Percentiles rank a stretch among this genome's conserved stretches.
Conservation (phyloP, 2,113 vertebrate species). For the Apodemus speciosus region DNA sequence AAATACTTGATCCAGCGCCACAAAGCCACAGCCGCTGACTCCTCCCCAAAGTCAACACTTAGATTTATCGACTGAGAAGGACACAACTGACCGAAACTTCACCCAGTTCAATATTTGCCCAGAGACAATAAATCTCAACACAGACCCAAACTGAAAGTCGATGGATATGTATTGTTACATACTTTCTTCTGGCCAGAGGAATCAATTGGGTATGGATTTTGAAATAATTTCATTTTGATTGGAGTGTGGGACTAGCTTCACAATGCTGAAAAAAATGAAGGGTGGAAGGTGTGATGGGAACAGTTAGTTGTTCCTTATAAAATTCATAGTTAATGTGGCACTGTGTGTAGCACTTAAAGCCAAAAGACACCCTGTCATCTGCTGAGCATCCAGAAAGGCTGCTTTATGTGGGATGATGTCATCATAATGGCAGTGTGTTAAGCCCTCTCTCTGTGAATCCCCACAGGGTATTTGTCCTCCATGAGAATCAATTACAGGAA, state of each 20-base stretch:
- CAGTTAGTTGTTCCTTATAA: constrained; percentile 55
- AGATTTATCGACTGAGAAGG: constrained; percentile 66
- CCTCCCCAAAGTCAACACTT: constrained; percentile 41
- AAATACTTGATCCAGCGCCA: not conserved
- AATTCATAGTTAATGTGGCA: constrained; percentile 51
- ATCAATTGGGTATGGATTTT: constrained; percentile 78
- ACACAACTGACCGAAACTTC: constrained; percentile 67
- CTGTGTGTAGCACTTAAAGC: constrained; percentile 61
- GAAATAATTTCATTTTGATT: constrained; percentile 79
- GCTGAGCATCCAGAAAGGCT: constrained; percentile 75
- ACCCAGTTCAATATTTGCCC: constrained; percentile 72
- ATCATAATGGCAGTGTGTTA: constrained; percentile 71
- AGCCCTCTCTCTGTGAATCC: constrained; percentile 71
- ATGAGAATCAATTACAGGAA: constrained; percentile 83
- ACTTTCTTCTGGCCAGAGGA: constrained; percentile 67
- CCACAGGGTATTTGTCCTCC: constrained; percentile 81
- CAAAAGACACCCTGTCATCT: constrained; percentile 61
- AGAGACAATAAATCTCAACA: constrained; percentile 76
- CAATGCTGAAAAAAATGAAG: not conserved
- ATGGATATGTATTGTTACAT: constrained; percentile 55
- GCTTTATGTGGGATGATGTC: constrained; percentile 81
- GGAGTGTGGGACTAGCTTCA: constrained; percentile 27
- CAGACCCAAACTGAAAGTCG: constrained; percentile 63
- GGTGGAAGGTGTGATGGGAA: not conserved
- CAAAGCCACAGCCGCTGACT: not conserved